Base-by-base conservation (phyloP, 2,113 vertebrate species). In the Saguinus imperator region DNA sequence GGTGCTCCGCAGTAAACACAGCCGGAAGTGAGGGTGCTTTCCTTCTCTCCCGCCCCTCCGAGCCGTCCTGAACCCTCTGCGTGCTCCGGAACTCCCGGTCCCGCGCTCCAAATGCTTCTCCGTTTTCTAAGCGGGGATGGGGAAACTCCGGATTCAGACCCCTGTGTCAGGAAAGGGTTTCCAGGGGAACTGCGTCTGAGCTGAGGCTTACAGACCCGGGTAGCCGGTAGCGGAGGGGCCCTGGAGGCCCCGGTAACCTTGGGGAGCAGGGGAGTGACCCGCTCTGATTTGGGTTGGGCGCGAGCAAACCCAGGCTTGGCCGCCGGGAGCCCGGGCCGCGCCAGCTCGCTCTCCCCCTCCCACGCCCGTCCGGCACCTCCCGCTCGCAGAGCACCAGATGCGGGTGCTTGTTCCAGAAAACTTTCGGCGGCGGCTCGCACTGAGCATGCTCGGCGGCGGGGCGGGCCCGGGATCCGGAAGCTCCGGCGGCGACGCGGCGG, bases 381-480 rank as follows among this genome's bases (percentile, higher is more conserved):
- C 1, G 79, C 52, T 2, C 16, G 55, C 79, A 16, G 6, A 61
- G 87, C 35, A 10, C 57, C 84, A 37, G 84, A 50, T 2, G 75
- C 40, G 10, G 0, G 35, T 0, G 48, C 40, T 40, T 0, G 55
- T 20, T 87, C 91, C 95, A 89, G 82, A 70, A 94, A 97, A 95
- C 95, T 96, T 96, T 90, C 80, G 32, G 48, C 23, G 25, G 57
- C 81, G 40, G 85, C 82, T 52, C 84, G 20, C 52, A 96, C 97
- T 97, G 97, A 95, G 97, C 97, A 98, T 98, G 97, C 97, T 97
- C 97, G 32, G 95, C 23, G 50, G 94, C 72, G 64, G 97, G 97
- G 97, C 96, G 97, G 97, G 81, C 58, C 96, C 13, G 87, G 95
- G 96, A 95, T 91, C 97, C 97, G 97, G 97, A 97, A 97, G 97